Base-by-base conservation (phyloP, 2,888 invertebrate genomes). In the Torymus texanus region DNA sequence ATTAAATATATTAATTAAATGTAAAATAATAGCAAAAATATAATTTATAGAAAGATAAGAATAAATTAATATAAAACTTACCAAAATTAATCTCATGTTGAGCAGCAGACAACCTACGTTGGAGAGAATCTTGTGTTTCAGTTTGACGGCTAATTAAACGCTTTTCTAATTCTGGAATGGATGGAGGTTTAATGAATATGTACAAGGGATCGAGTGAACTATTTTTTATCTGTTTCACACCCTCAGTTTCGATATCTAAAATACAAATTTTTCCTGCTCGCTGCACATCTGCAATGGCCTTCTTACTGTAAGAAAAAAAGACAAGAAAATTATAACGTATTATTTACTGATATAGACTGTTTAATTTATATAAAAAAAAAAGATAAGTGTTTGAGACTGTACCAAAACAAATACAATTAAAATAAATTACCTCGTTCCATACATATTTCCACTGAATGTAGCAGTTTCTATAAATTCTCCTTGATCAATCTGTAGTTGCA, bases 141-240 rank as follows among this genome's bases (percentile, higher is more conserved):
- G 98, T 98, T 81, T 96, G 95, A 75, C 99, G 93, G 2, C 91
- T 92, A 18, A 94, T 91, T 75, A 97, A 91, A 56, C 97, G 92
- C 75, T 92, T 91, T 88, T 95, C 97, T 82, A 98, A 91, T 85
- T 94, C 95, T 56, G 93, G 92, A 82, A 97, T 89, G 8, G 95
- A 95, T 4, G 98, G 99, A n/a, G 99, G 98, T 91, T 96, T 95
- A 55, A 99, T 93, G 89, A 98, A 98, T 24, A 99, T 94, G 83
- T 95, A 94, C 85, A 96, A 91, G 0, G 98, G 96, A 88, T 97
- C 93, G 12, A 98, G 91, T 86, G 95, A 94, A 24, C 95, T 95
- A 77, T 93, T 92, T 87, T 96, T 97, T 13, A 99, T 94, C 90
- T 94, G 95, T 85, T 96, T 96, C 0, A 98, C 98, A 21, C 98